A percentile compares a stretch with the other conserved stretches of the same genome.
Conservation (phyloP, 1,140 invertebrate genomes). For the Octopus sinensis region DNA sequence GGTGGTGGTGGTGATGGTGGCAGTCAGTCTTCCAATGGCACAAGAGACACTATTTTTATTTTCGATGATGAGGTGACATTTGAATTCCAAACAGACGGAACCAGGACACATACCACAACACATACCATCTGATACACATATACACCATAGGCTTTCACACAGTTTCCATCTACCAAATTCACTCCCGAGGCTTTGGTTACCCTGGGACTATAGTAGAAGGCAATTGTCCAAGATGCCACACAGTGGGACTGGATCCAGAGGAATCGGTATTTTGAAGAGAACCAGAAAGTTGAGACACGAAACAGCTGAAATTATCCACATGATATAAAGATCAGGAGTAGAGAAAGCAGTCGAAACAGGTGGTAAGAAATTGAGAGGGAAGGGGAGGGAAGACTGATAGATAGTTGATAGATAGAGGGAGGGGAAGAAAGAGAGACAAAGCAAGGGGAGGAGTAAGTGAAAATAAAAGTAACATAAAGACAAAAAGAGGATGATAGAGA, state of each 20-base stretch:
- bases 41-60: not conserved
- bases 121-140: not conserved
- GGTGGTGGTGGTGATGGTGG: not conserved
- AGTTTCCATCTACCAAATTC: too few relatives aligned
- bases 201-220: too few relatives aligned
- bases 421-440: conserved; percentile 16
- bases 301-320: too few relatives aligned
- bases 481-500: conserved; percentile 9
- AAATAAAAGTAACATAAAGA: conserved; percentile 4
- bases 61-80: not conserved
- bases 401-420: not conserved
- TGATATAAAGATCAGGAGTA: too few relatives aligned
- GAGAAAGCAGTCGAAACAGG: not conserved
- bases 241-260: too few relatives aligned
- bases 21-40: not conserved
- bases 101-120: not conserved
- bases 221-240: too few relatives aligned
- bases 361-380: not conserved
- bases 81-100: conserved; percentile 8
- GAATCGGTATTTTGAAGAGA: too few relatives aligned
- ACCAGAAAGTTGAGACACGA: too few relatives aligned
- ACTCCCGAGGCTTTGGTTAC: too few relatives aligned
- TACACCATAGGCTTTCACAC: too few relatives aligned
- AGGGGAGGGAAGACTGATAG: not conserved
- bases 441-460: not conserved